These are phyloP conservation scores for Cloeon dipterum DNA, from an alignment of 2,888 invertebrate species.

Conservation along the genomic window DNA sequence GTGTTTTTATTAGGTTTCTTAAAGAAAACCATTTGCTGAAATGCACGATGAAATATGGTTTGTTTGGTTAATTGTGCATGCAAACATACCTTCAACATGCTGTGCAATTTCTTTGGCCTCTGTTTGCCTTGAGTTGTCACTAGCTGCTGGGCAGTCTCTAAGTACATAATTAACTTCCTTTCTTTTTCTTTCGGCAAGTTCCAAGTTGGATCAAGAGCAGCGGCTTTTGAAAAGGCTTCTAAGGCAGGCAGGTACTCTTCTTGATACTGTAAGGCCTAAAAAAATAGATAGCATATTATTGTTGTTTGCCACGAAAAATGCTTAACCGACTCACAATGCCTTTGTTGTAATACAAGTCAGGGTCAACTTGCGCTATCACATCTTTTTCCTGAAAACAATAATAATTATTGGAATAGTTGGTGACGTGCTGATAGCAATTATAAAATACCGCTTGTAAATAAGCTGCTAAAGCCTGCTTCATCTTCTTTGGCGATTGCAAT, in stretches of 20 bases:
- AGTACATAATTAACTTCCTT: conserved; percentile 34
- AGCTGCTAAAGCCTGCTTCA: conserved; percentile 54
- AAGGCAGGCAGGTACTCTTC: conserved; percentile 50
- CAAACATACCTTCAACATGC: conserved; percentile 32
- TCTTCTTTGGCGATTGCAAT: conserved; percentile 41
- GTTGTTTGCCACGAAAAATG: too few relatives aligned
- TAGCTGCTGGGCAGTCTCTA: conserved; percentile 36
- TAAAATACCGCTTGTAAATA: conserved; percentile 39
- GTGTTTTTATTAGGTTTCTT: too few relatives aligned
- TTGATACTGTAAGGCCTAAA: conserved; percentile 50
- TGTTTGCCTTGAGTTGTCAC: conserved; percentile 44
- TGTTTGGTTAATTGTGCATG: too few relatives aligned
- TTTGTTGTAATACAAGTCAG: conserved; percentile 66
- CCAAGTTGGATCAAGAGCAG: conserved; percentile 54
- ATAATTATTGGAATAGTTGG: conserved; percentile 6
- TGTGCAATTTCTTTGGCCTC: conserved; percentile 43
- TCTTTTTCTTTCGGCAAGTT: conserved; percentile 35
- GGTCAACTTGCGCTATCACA: conserved; percentile 40
- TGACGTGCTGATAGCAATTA: conserved; percentile 5
- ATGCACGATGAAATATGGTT: too few relatives aligned
- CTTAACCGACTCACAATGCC: conserved; percentile 39
- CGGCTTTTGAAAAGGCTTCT: conserved; percentile 40
- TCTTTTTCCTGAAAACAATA: conserved; percentile 34
- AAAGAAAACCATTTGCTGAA: too few relatives aligned
- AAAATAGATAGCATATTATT: not conserved